Evolutionary conservation across 1,140 invertebrate species (phyloP).

Genomic region (Tyrophagus putrescentiae): DNA sequence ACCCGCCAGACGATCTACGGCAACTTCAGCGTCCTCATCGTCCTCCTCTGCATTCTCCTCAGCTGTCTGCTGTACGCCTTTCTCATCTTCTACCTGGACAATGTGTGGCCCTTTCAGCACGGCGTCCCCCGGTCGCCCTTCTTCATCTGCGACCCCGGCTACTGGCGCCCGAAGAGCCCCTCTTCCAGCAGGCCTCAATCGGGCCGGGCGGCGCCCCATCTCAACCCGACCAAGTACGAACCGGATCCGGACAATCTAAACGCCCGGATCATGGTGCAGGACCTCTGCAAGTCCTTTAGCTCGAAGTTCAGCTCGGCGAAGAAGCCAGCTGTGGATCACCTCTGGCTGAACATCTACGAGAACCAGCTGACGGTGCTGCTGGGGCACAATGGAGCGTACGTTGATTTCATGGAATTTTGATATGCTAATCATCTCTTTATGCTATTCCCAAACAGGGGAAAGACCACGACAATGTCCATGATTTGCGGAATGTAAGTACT

Average conservation of each 20-base stretch:
- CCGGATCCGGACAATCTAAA: constrained; percentile 32
- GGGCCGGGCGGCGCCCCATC: neutral
- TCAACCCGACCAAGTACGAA: constrained; percentile 14
- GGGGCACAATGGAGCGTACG: constrained; percentile 72
- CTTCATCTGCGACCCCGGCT: constrained; percentile 34
- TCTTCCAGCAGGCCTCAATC: neutral
- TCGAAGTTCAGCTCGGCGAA: constrained; percentile 22
- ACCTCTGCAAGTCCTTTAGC: constrained; percentile 31
- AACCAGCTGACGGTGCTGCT: constrained; percentile 69
- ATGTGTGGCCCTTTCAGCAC: constrained; percentile 31
- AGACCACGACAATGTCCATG: constrained; percentile 66
- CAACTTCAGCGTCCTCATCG: constrained; percentile 28
- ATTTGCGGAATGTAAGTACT: constrained; percentile 54
- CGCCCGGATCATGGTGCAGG: constrained; percentile 29
- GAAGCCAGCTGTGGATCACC: constrained; percentile 50
- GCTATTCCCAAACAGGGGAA: constrained; percentile 53
- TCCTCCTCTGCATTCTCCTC: constrained; percentile 23
- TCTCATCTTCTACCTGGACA: constrained; percentile 32
- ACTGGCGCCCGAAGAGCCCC: constrained; percentile 35
- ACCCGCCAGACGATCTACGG: constrained; percentile 31
- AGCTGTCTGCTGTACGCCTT: constrained; percentile 24
- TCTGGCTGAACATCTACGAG: constrained; percentile 56
- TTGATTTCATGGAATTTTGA: too few relatives aligned
- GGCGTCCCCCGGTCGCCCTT: constrained; percentile 38
- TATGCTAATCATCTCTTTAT: too few relatives aligned